phyloP scores from a whole-genome alignment of 2,113 vertebrate species.

The Cheilinus undulatus region DNA sequence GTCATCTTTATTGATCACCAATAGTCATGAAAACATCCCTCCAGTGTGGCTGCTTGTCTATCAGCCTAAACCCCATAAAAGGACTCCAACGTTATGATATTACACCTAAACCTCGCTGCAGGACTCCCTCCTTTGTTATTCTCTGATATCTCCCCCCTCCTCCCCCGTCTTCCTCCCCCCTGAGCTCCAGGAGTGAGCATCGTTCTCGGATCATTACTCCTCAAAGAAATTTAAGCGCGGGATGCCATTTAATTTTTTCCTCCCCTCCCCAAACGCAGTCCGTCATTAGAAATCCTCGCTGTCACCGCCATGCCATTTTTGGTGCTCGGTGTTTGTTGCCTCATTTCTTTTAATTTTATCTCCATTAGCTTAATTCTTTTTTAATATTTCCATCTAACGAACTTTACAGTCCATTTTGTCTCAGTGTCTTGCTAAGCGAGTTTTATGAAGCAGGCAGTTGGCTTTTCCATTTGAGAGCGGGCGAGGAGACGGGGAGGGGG shows the following conservation, averaged over 20 bases:
- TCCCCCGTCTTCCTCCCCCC: constrained; percentile 84
- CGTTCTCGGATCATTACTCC: constrained; percentile 99
- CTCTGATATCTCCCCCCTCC: constrained; percentile 84
- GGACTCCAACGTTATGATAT: neutral
- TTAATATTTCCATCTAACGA: constrained; percentile 99
- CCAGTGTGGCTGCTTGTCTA: neutral
- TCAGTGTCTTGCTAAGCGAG: constrained; percentile 99
- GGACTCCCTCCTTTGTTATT: constrained; percentile 97
- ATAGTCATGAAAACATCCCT: neutral
- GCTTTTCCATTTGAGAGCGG: constrained; percentile 97
- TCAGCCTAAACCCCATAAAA: neutral
- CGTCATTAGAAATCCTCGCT: constrained; percentile 99
- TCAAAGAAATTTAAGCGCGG: constrained; percentile 99
- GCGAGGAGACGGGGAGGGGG: constrained; percentile 52
- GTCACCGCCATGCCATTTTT: constrained; percentile 99
- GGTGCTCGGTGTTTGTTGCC: constrained; percentile 99
- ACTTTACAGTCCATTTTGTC: constrained; percentile 99
- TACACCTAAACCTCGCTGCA: constrained; percentile 87
- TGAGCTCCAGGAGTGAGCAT: constrained; percentile 98
- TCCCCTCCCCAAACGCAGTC: constrained; percentile 93
- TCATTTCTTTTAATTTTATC: constrained; percentile 99
- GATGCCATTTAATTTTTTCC: constrained; percentile 98
- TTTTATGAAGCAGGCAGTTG: constrained; percentile 99
- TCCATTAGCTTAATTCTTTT: constrained; percentile 99
- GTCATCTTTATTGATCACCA: neutral